Evolutionary conservation across 1,140 invertebrate genomes (phyloP).

Genomic region (Drosophila insularis): DNA sequence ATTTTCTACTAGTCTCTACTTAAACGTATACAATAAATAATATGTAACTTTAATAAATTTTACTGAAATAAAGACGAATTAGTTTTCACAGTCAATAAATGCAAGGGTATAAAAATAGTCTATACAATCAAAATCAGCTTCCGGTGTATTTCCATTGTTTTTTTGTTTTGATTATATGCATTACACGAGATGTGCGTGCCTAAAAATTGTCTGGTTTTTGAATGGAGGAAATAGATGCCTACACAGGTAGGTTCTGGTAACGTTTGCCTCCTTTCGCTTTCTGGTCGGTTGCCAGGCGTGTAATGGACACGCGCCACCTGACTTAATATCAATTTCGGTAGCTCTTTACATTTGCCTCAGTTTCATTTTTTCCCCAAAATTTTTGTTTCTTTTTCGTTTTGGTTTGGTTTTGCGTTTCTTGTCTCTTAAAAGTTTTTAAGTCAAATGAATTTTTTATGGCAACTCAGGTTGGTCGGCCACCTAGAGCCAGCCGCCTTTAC

Average conservation of each 20-base stretch:
- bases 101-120: no score
- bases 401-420: conserved; percentile 17
- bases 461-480: conserved; percentile 27
- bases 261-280: conserved; percentile 50
- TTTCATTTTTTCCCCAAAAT: conserved; percentile 13
- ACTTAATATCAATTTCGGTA: conserved; percentile 74
- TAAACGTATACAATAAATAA: no score
- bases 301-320: conserved; percentile 77
- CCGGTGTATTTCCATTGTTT: conserved; percentile 8
- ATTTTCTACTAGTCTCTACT: no score
- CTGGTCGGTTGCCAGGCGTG: conserved; percentile 57
- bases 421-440: conserved; percentile 69
- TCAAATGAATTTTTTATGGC: conserved; percentile 79
- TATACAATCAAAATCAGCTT: no score
- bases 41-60: no score
- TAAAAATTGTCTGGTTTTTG: conserved; percentile 69
- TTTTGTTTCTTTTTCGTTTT: conserved; percentile 16
- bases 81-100: no score
- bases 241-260: not conserved
- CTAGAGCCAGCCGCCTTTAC: conserved; percentile 47
- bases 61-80: no score
- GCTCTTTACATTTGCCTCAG: conserved; percentile 11
- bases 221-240: not conserved
- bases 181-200: conserved; percentile 62
- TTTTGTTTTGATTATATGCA: conserved; percentile 70